Evolutionary conservation across 2,888 invertebrate genomes (phyloP), one percentile per base, ranked within the genome.

Genomic region (Aradus depressus): DNA sequence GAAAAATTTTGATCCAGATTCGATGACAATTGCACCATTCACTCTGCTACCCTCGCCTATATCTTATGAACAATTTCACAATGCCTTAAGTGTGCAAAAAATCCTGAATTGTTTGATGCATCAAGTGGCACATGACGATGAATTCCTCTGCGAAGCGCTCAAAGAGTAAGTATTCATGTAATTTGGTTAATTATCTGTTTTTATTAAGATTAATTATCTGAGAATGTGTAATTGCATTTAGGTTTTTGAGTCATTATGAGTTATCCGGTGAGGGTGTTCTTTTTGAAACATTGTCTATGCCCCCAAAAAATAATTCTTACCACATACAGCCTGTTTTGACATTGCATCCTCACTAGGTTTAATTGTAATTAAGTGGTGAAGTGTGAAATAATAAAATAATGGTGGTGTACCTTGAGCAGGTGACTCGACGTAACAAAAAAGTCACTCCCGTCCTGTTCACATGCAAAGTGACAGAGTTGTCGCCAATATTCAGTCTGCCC

Each of bases 91-190:
- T 21, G 69, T 90, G 26, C 91, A 91, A 66, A 72, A 76, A 0
- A 70, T 82, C 31, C 71, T 90, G 22, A 90, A 90, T 69, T 79
- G 83, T 64, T 71, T 91, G 2, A 83, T 87, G 75, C 87, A 90
- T 65, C 78, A 77, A 68, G 84, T 90, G n/a, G 86, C 91, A 0
- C 81, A 87, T 65, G 80, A 87, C 66, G 74, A 80, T 53, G 76
- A 80, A 16, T 91, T 91, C 65, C 70, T 91, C 4, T 75, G 76
- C 50, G 70, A 75, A 28, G 79, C 81, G 5, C 72, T 91, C 21
- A 76, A 79, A 59, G 81, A 68, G 70, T 73, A 63, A 62, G 64
- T 60, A 34, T 26, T 16, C 19, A 37, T 12, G 16, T n/a, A n/a
- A 25, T 14, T 5, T 14, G 22, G 14, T 14, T 3, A 26, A 26